Conservation (phyloP, 1,140 invertebrate genomes). For the Fopius arisanus region DNA sequence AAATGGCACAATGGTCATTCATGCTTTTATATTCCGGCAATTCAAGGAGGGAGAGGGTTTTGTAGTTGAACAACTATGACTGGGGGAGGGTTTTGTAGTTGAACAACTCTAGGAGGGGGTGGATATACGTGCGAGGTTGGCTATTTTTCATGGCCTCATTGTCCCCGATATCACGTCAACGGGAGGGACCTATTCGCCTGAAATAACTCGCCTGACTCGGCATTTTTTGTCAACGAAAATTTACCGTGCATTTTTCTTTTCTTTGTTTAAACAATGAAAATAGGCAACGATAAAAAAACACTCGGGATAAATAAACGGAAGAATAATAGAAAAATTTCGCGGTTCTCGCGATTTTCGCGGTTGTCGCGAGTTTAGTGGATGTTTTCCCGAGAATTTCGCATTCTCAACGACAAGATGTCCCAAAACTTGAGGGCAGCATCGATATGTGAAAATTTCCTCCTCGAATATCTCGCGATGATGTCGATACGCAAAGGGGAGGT, state of each 20-base stretch:
- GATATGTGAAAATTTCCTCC: neutral
- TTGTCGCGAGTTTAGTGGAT: too few species aligned
- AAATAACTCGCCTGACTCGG: constrained; percentile 29
- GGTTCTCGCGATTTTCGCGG: too few species aligned
- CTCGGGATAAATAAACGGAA: neutral
- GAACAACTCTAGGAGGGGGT: neutral
- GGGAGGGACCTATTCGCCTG: constrained; percentile 41
- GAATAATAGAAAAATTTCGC: too few species aligned
- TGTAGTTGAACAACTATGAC: constrained; percentile 3
- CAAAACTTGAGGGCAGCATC: neutral
- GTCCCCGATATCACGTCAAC: constrained; percentile 45
- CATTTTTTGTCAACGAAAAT: constrained; percentile 5
- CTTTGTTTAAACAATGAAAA: neutral
- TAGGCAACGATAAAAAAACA: neutral
- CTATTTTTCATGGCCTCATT: constrained; percentile 53
- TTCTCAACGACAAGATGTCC: too few species aligned
- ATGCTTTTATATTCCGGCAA: neutral
- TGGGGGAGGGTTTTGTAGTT: neutral
- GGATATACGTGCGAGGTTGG: constrained; percentile 37
- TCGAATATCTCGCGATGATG: constrained; percentile 5
- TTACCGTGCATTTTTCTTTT: constrained; percentile 7
- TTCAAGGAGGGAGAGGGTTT: neutral
- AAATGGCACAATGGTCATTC: constrained; percentile 25
- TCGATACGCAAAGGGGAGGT: constrained; percentile 25
- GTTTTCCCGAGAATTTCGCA: too few species aligned